Percentiles rank a stretch among this genome's conserved stretches.
Conservation (phyloP, 2,888 invertebrate species). For the Nyleta sp. region DNA sequence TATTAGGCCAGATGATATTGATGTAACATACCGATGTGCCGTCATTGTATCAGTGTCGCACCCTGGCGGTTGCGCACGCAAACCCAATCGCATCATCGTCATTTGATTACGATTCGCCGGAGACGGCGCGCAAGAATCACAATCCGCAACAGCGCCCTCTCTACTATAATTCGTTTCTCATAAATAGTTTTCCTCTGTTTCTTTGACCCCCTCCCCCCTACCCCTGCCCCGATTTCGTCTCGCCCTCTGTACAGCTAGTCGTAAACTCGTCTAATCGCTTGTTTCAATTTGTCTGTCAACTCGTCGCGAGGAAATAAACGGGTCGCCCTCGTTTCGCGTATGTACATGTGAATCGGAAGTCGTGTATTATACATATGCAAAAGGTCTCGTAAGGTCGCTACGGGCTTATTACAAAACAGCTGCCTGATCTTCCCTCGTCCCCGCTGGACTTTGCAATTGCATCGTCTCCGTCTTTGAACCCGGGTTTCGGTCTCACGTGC, state of each 20-base stretch:
- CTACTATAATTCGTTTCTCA: slow-evolving; percentile 6
- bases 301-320: background rate
- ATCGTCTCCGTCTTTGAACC: too few relatives aligned
- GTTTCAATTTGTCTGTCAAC: slow-evolving; percentile 1
- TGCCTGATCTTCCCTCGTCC: too few relatives aligned
- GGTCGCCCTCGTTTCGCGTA: slow-evolving; percentile 14
- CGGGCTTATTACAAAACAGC: too few relatives aligned
- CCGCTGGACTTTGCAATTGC: too few relatives aligned
- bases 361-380: slow-evolving; percentile 46
- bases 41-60: slow-evolving; percentile 56
- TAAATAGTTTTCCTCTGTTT: slow-evolving; percentile 16
- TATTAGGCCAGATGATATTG: slow-evolving; percentile 81
- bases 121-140: slow-evolving; percentile 33
- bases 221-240: too few relatives aligned
- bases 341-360: slow-evolving; percentile 33
- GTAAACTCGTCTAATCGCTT: slow-evolving; percentile 9
- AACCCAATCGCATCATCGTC: too few relatives aligned
- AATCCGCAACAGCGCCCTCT: slow-evolving; percentile 29
- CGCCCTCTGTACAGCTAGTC: slow-evolving; percentile 36
- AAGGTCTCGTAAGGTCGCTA: too few relatives aligned
- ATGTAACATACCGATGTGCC: slow-evolving; percentile 70
- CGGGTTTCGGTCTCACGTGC: too few relatives aligned
- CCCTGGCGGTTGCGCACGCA: too few relatives aligned
- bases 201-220: too few relatives aligned
- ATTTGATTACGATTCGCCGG: slow-evolving; percentile 39